These are phyloP conservation scores for Frankliniella fusca DNA, from an alignment of 2,888 invertebrate genomes.

Conservation along the genomic window DNA sequence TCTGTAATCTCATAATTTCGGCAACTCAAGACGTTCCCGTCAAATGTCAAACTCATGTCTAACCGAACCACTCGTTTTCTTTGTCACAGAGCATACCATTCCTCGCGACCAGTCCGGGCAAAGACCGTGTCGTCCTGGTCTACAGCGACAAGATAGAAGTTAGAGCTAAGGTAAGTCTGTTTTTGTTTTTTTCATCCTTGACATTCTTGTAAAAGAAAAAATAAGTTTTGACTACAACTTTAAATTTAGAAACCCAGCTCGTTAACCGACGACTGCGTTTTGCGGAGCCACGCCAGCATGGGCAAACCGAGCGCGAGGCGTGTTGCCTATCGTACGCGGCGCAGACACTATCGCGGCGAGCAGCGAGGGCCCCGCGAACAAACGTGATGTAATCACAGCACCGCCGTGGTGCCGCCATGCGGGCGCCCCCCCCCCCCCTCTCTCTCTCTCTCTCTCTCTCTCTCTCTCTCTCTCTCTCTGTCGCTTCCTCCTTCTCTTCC, in stretches of 20 bases:
- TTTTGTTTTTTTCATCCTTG: background rate
- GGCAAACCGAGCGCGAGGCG: too few relatives aligned
- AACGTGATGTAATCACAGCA: background rate
- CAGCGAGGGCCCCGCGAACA: background rate
- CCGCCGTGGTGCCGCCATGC: too few relatives aligned
- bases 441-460: background rate
- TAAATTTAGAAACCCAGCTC: too few relatives aligned
- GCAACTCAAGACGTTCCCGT: too few relatives aligned
- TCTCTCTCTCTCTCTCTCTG: background rate
- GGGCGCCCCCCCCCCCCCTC: background rate
- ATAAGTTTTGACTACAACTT: too few relatives aligned
- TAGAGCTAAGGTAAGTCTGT: conserved; percentile 49
- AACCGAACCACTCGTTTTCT: background rate
- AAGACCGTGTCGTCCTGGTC: conserved; percentile 53
- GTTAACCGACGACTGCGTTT: too few relatives aligned
- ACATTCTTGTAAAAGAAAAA: too few relatives aligned
- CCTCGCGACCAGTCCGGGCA: conserved; percentile 50
- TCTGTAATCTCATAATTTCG: too few relatives aligned
- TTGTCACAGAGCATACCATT: conserved; percentile 48
- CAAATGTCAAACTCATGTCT: too few relatives aligned
- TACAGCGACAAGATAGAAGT: conserved; percentile 54
- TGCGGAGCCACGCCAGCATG: too few relatives aligned
- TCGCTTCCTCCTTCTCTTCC: background rate
- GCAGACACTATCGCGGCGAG: background rate
- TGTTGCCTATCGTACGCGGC: too few relatives aligned